These are phyloP conservation scores for Discoglossus pictus DNA, from an alignment of 2,797 vertebrate genomes.

Conservation along the genomic window DNA sequence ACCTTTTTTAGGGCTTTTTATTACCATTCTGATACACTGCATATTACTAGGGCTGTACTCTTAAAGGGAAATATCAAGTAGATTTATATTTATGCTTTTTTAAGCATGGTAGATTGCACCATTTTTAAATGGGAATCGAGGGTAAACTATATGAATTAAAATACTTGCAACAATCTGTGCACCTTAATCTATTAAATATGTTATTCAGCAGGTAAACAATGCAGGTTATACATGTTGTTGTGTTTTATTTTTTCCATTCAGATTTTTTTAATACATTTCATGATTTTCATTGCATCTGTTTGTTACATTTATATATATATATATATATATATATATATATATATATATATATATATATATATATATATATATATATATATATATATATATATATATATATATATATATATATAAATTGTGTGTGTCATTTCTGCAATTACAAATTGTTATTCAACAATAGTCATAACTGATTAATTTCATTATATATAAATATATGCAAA, in stretches of 20 bases:
- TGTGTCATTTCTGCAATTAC: not conserved
- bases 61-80: not conserved
- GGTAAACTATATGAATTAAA: not conserved
- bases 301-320: too few relatives aligned
- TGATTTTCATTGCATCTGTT: constrained; percentile 1
- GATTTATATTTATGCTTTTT: not conserved
- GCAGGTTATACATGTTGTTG: too few relatives aligned
- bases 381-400: too few relatives aligned
- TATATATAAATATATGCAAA: constrained; percentile 25
- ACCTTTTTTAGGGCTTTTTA: not conserved
- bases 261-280: constrained; percentile 21
- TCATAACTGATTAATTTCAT: constrained; percentile 8
- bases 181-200: not conserved
- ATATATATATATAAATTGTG: too few relatives aligned
- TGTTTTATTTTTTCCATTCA: too few relatives aligned
- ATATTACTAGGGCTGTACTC: not conserved
- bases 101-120: constrained; percentile 7
- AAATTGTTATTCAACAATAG: constrained; percentile 10
- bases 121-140: not conserved
- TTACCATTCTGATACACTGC: not conserved
- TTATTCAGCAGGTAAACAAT: not conserved
- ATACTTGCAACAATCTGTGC: not conserved
- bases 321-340: too few relatives aligned
- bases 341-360: too few relatives aligned
- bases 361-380: too few relatives aligned